Conservation (phyloP, 2,113 vertebrate genomes). For the Sakesphorus luctuosus region DNA sequence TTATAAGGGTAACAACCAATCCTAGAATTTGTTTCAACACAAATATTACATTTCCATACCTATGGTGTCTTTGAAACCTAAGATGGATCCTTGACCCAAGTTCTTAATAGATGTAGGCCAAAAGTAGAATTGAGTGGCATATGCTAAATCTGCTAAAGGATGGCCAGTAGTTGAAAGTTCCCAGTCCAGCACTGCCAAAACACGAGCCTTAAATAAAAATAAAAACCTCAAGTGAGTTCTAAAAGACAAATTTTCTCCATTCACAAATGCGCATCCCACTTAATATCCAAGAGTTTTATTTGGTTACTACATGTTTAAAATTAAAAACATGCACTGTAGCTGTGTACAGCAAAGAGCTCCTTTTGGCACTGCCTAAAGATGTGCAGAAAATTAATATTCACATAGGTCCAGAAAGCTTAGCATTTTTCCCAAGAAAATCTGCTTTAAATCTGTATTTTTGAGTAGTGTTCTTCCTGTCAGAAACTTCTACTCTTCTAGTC, state of each 20-base stretch:
- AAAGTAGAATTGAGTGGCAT: conserved; percentile 79
- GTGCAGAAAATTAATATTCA: neutral
- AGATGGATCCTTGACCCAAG: neutral
- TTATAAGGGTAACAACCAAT: neutral
- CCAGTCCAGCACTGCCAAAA: conserved; percentile 92
- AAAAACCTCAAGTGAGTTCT: neutral
- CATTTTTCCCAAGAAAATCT: neutral
- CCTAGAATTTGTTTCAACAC: neutral
- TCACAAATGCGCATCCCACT: neutral
- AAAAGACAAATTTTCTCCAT: neutral
- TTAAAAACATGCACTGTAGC: neutral
- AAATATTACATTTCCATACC: conserved; percentile 59
- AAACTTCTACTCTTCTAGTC: neutral
- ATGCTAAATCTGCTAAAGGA: conserved; percentile 87
- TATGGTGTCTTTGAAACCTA: conserved; percentile 24
- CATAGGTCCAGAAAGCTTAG: neutral
- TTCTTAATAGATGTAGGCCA: conserved; percentile 69
- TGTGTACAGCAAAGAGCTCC: neutral
- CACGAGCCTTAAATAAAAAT: conserved; percentile 79
- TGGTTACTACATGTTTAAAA: neutral
- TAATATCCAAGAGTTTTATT: neutral
- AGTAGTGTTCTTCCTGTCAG: neutral
- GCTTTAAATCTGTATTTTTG: neutral
- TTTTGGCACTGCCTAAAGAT: neutral
- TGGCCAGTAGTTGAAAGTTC: conserved; percentile 93